Base-by-base conservation (phyloP, 2,888 invertebrate genomes). In the Caenorhabditis becei region DNA sequence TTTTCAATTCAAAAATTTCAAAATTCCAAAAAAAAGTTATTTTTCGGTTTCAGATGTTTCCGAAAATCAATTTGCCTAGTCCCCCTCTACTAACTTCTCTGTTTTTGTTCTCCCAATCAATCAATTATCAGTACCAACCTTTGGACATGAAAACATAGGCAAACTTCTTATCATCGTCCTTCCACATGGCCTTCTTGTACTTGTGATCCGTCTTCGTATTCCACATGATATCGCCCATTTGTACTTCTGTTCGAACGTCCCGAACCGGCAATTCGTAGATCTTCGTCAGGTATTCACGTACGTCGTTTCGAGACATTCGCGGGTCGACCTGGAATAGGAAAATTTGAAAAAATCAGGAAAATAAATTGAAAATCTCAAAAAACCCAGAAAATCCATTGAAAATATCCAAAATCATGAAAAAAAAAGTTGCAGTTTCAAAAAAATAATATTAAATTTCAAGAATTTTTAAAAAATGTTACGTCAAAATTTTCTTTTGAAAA, bases 211-310 rank as follows among this genome's bases (percentile, higher is more conserved):
- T 26, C 18, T 83, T 82, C 20, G 82, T 67, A 24, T 85, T 82
- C 87, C 88, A 90, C 66, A 65, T 37, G 51, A 91, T 89, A 26
- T 89, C 88, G 24, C 90, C 89, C 87, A 87, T 86, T 83, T 85
- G 84, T 49, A 88, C 86, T 79, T 85, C 80, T 4, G 95, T 96
- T 77, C 94, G 93, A 0, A 98, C 94, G 89, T 95, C 93, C 1
- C 95, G 92, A 0, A 96, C 94, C 24, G 95, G 94, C 16, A 98
- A 93, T 78, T 95, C 94, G 91, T 99, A 99, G 86, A 99, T 97
- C 92, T 97, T 97, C 91, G 96, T 95, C 86, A 99, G 93, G 92
- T 99, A 99, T 92, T 96, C 96, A 91, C 94, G 94, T 0, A 99
- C 93, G 92, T 99, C 99, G 88, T 93, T 91, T 91, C 94, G 94